Evolutionary conservation across 1,140 invertebrate species (phyloP).

Genomic region (Drosophila saltans): DNA sequence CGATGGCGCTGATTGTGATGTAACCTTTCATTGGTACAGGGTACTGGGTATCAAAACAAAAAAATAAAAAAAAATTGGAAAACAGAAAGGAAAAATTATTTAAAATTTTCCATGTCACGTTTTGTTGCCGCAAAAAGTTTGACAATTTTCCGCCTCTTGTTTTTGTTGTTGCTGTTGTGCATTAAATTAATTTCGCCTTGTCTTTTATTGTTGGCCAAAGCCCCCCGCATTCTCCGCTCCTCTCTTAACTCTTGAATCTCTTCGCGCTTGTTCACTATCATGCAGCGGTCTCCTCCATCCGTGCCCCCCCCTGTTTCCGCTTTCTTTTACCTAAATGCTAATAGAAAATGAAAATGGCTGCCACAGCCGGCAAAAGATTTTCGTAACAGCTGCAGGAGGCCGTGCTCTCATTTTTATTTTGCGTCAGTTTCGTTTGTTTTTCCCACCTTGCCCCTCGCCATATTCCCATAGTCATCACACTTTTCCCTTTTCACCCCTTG

Average conservation of each 20-base stretch:
- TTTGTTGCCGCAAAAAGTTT: slow-evolving; percentile 61
- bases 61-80: slow-evolving; percentile 13
- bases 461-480: not conserved
- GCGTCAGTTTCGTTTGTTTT: slow-evolving; percentile 12
- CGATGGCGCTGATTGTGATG: too few species aligned
- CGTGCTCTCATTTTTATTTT: slow-evolving; percentile 12
- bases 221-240: too few species aligned
- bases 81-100: slow-evolving; percentile 35
- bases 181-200: slow-evolving; percentile 79
- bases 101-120: slow-evolving; percentile 81
- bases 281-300: too few species aligned
- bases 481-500: not conserved
- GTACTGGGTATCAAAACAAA: not conserved
- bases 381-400: slow-evolving; percentile 71
- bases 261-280: too few species aligned
- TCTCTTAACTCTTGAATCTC: too few species aligned
- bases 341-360: slow-evolving; percentile 55
- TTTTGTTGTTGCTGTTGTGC: slow-evolving; percentile 56
- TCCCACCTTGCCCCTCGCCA: not conserved
- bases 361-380: slow-evolving; percentile 61
- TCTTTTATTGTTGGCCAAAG: slow-evolving; percentile 63
- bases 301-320: not conserved
- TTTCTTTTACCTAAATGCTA: slow-evolving; percentile 61
- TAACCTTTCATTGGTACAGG: too few species aligned
- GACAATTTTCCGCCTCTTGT: slow-evolving; percentile 59